A percentile compares a stretch with the other conserved stretches of the same genome.
phyloP scores from a whole-genome alignment of 2,888 invertebrate genomes.

The Rutpela maculata region DNA sequence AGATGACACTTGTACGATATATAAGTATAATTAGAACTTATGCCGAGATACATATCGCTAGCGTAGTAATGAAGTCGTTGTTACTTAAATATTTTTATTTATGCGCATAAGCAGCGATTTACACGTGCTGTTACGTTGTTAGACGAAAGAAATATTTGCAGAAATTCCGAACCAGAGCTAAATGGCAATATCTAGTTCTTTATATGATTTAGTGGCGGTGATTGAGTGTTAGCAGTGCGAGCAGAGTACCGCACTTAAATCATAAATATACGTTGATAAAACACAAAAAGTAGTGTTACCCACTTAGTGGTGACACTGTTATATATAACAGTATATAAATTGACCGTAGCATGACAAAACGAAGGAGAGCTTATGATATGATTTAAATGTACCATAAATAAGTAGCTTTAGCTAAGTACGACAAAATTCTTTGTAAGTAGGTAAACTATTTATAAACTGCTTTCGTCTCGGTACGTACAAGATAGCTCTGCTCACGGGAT shows the following conservation, averaged over 20 bases:
- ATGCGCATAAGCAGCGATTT: conserved; percentile 23
- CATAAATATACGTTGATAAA: conserved; percentile 51
- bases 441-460: neutral
- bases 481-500: neutral
- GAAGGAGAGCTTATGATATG: conserved; percentile 47
- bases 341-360: conserved; percentile 53
- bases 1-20: too few species aligned
- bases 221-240: conserved; percentile 48
- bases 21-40: too few species aligned
- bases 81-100: neutral
- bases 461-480: neutral
- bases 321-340: conserved; percentile 56
- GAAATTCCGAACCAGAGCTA: conserved; percentile 43
- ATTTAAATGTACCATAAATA: conserved; percentile 45
- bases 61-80: conserved; percentile 26
- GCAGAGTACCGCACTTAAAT: conserved; percentile 48
- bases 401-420: conserved; percentile 23
- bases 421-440: neutral
- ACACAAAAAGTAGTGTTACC: conserved; percentile 49
- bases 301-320: conserved; percentile 54
- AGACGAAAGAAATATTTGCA: conserved; percentile 37
- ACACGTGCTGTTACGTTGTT: conserved; percentile 17
- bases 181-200: conserved; percentile 47
- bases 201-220: conserved; percentile 47
- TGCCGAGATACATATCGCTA: too few species aligned